Conservation (phyloP, 30 jellyfish, hydroid and myxozoan genomes). For the Aurelia aurita region DNA sequence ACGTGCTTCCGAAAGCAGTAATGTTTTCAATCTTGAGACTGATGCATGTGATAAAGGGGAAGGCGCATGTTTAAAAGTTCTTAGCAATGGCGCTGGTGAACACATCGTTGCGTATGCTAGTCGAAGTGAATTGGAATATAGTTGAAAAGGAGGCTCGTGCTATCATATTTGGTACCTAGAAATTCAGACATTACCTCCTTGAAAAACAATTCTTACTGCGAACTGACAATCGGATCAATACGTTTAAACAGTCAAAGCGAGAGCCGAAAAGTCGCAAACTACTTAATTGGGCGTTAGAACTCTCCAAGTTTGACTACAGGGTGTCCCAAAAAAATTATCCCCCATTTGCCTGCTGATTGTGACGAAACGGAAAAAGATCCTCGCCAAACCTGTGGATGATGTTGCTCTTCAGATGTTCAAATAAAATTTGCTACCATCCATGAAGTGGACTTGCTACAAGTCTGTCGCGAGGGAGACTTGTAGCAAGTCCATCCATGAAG, state of each 20-base stretch:
- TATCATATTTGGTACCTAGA: constrained; percentile 10
- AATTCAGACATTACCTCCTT: constrained; percentile 15
- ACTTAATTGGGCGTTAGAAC: constrained; percentile 27
- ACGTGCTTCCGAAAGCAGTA: constrained; percentile 20
- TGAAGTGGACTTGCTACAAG: no score
- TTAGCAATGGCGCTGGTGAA: neutral
- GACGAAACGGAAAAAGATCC: no score
- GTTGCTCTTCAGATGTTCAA: no score
- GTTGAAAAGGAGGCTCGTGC: constrained; percentile 2
- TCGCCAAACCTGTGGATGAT: no score
- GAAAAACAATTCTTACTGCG: constrained; percentile 21
- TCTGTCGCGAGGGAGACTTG: no score
- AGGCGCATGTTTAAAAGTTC: constrained; percentile 30
- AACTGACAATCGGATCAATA: constrained; percentile 23
- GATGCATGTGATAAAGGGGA: constrained; percentile 33
- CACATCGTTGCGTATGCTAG: constrained; percentile 26
- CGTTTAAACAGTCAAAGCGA: constrained; percentile 18
- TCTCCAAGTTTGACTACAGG: constrained; percentile 45
- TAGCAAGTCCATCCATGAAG: no score
- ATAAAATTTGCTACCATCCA: no score
- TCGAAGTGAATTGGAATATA: neutral
- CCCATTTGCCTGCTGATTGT: no score
- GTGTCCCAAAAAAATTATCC: no score
- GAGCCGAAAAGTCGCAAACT: constrained; percentile 33
- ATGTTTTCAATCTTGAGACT: constrained; percentile 19